Conservation (phyloP, 1,140 invertebrate genomes). For the Coelopa frigida region DNA sequence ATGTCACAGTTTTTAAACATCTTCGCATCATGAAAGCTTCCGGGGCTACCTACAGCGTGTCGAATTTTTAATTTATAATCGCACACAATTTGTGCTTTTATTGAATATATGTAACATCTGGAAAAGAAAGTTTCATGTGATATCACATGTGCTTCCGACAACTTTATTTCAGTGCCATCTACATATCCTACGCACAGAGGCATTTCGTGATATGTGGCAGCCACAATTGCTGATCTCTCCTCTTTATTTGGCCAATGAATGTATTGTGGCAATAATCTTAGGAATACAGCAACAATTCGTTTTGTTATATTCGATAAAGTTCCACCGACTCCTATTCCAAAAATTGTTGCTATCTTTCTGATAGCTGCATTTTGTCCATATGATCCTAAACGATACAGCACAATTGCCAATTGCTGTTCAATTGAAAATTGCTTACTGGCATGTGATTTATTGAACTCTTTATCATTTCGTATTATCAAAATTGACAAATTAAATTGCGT, state of each 20-base stretch:
- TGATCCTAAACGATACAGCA: slow-evolving; percentile 8
- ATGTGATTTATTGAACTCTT: neutral
- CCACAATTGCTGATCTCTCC: neutral
- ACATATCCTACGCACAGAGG: slow-evolving; percentile 1
- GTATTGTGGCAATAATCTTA: slow-evolving; percentile 1
- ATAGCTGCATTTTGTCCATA: slow-evolving; percentile 1
- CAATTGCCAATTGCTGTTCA: slow-evolving; percentile 5
- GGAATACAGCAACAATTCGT: slow-evolving; percentile 1
- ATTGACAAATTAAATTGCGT: neutral
- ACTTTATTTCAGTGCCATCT: slow-evolving; percentile 9
- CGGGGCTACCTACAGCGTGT: neutral
- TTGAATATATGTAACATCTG: neutral
- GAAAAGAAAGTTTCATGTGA: neutral
- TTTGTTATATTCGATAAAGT: slow-evolving; percentile 3
- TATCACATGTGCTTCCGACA: neutral
- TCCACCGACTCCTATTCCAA: slow-evolving; percentile 9
- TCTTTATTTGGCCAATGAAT: neutral
- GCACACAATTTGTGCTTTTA: slow-evolving; percentile 4
- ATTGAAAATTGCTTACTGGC: neutral
- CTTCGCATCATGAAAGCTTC: slow-evolving; percentile 3
- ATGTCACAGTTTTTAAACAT: neutral
- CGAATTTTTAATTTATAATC: slow-evolving; percentile 2
- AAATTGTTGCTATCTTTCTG: slow-evolving; percentile 4
- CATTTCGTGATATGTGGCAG: neutral
- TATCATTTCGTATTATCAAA: slow-evolving; percentile 1